Evolutionary conservation across 2,888 invertebrate species (phyloP).

Genomic region (Deilephila elpenor): DNA sequence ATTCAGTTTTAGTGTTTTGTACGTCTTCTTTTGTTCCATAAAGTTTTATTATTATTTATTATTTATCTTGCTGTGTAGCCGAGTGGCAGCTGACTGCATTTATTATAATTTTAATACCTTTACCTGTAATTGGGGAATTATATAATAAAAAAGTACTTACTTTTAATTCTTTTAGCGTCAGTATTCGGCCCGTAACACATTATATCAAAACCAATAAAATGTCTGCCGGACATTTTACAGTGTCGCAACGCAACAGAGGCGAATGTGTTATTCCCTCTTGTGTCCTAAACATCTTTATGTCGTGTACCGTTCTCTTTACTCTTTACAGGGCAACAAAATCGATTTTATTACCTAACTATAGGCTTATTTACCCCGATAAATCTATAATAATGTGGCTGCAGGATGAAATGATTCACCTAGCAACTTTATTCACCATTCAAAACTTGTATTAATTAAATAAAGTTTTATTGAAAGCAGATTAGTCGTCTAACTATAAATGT

Average conservation of each 20-base stretch:
- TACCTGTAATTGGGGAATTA: too few relatives aligned
- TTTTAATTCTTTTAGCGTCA: slow-evolving; percentile 8
- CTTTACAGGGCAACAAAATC: neutral
- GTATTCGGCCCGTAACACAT: neutral
- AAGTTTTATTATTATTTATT: too few relatives aligned
- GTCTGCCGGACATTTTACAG: slow-evolving; percentile 4
- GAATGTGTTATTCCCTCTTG: slow-evolving; percentile 18
- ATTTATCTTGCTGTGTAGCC: too few relatives aligned
- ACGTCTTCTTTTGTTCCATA: too few relatives aligned
- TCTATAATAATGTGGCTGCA: neutral
- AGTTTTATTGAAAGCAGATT: slow-evolving; percentile 12
- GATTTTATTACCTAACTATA: neutral
- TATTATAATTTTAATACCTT: too few relatives aligned
- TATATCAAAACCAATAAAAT: slow-evolving; percentile 20
- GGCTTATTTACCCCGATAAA: neutral
- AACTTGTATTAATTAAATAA: neutral
- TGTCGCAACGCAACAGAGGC: neutral
- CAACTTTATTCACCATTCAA: neutral
- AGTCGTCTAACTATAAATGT: neutral
- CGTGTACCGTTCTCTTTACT: slow-evolving; percentile 4
- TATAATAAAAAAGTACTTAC: neutral
- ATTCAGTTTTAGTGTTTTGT: too few relatives aligned
- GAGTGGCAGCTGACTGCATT: too few relatives aligned
- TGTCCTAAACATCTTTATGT: slow-evolving; percentile 8
- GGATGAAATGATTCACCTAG: neutral